Conservation (phyloP, 1,140 invertebrate species). For the Halesus radiatus region DNA sequence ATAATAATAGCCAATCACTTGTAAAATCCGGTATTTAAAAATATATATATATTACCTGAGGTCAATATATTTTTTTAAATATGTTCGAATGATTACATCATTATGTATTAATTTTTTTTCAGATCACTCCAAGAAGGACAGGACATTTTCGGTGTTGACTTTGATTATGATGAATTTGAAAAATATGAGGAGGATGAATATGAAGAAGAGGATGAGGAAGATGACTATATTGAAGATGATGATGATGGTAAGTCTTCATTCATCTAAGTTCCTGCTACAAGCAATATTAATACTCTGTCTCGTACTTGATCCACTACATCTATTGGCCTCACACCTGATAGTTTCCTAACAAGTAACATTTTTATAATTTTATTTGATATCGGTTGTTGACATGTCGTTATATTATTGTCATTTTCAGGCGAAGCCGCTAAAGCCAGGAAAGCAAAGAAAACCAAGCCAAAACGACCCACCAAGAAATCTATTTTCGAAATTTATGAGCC, state of each 20-base stretch:
- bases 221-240: constrained; percentile 83
- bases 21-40: too few relatives aligned
- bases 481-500: constrained; percentile 98
- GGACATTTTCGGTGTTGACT: constrained; percentile 99
- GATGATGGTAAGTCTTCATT: constrained; percentile 70
- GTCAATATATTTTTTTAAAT: too few relatives aligned
- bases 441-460: constrained; percentile 78
- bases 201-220: constrained; percentile 85
- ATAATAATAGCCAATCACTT: too few relatives aligned
- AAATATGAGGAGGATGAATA: constrained; percentile 91
- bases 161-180: constrained; percentile 96
- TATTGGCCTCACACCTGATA: too few relatives aligned
- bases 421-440: constrained; percentile 59
- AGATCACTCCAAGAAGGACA: constrained; percentile 97
- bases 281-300: too few relatives aligned
- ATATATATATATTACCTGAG: too few relatives aligned
- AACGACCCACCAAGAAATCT: constrained; percentile 88
- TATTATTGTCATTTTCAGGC: constrained; percentile 16
- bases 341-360: too few relatives aligned
- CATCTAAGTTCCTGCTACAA: constrained; percentile 18
- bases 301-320: too few relatives aligned
- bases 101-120: constrained; percentile 45
- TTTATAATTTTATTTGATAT: too few relatives aligned
- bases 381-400: too few relatives aligned
- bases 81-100: too few relatives aligned